Percentiles rank a stretch among this genome's conserved stretches.
Conservation (phyloP, 1,140 invertebrate species). For the Holcopasites calliopsidis region DNA sequence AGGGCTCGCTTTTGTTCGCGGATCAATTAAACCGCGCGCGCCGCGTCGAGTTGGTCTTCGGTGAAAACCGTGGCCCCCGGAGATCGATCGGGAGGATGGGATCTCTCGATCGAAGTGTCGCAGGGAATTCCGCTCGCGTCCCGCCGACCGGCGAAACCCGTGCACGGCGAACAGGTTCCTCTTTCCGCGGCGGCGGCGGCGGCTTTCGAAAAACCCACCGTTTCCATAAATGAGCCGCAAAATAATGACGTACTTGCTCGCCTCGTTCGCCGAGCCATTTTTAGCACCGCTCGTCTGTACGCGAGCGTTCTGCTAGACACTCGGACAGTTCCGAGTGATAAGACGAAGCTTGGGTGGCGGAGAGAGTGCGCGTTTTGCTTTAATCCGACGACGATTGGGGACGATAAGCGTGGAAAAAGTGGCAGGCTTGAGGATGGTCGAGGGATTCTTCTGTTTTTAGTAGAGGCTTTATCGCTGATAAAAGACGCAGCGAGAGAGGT, state of each 20-base stretch:
- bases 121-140: slow-evolving; percentile 60
- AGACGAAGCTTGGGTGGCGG: neutral
- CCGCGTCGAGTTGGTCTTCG: neutral
- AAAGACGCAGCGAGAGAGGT: neutral
- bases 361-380: neutral
- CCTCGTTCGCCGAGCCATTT: slow-evolving; percentile 33
- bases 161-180: slow-evolving; percentile 33
- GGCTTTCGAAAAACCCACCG: slow-evolving; percentile 47
- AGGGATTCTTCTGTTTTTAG: neutral
- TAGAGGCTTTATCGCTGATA: neutral
- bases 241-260: slow-evolving; percentile 62
- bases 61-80: neutral
- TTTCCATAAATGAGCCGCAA: slow-evolving; percentile 59
- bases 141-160: slow-evolving; percentile 10
- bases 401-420: neutral
- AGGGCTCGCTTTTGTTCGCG: slow-evolving; percentile 42
- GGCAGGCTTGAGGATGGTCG: neutral
- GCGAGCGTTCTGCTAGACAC: too few species aligned
- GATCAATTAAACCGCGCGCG: slow-evolving; percentile 57
- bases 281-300: slow-evolving; percentile 11
- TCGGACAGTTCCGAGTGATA: neutral
- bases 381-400: neutral
- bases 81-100: slow-evolving; percentile 39
- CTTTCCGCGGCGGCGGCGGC: neutral
- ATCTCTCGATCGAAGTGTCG: slow-evolving; percentile 37